A percentile compares a stretch with the other conserved stretches of the same genome.
Evolutionary conservation across 2,113 vertebrate genomes (phyloP).

Genomic region (Menura novaehollandiae): DNA sequence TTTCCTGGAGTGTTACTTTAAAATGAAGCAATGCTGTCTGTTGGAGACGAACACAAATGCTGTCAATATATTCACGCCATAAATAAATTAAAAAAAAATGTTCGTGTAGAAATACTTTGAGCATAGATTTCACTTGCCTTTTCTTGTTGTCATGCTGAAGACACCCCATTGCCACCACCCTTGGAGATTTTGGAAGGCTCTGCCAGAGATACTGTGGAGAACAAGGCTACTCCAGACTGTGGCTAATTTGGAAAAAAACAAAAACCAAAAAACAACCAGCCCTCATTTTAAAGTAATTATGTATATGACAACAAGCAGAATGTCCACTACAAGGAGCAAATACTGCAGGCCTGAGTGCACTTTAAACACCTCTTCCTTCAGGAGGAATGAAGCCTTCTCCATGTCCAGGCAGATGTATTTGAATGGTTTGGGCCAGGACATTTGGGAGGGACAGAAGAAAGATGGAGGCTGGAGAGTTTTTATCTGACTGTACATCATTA

Average conservation of each 20-base stretch:
- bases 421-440: neutral
- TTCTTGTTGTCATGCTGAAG: neutral
- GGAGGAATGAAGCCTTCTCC: neutral
- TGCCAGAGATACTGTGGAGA: neutral
- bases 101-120: neutral
- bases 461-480: conserved; percentile 1
- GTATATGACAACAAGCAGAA: neutral
- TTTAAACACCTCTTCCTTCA: neutral
- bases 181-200: neutral
- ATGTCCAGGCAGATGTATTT: neutral
- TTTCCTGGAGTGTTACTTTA: neutral
- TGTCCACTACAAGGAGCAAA: neutral
- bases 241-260: neutral
- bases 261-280: neutral
- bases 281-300: neutral
- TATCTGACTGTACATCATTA: conserved; percentile 52
- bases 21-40: neutral
- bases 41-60: neutral
- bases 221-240: neutral
- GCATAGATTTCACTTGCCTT: neutral
- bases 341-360: neutral
- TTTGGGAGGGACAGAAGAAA: neutral
- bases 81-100: neutral
- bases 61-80: neutral
- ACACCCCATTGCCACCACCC: neutral